These are phyloP conservation scores for Lasioglossum villosulum DNA, from an alignment of 2,888 invertebrate species.

Conservation along the genomic window DNA sequence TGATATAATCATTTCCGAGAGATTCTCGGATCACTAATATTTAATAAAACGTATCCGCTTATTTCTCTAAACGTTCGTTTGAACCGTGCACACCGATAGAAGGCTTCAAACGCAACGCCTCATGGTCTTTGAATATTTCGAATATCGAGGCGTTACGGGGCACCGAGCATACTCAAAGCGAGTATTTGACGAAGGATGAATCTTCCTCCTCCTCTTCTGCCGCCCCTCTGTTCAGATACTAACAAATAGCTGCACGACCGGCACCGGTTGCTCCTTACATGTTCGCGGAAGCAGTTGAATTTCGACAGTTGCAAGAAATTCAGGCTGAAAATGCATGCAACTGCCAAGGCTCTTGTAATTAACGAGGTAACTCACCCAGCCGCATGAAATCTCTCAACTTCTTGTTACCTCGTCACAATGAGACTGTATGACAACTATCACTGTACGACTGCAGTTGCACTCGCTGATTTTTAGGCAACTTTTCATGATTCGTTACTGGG, in stretches of 20 bases:
- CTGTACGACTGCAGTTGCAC: not conserved
- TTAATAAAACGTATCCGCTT: slow-evolving; percentile 8
- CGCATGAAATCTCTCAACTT: not conserved
- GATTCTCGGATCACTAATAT: not conserved
- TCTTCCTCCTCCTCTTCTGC: not conserved
- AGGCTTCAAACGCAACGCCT: slow-evolving; percentile 19
- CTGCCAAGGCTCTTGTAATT: not conserved
- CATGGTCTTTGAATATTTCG: slow-evolving; percentile 24
- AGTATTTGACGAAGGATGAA: slow-evolving; percentile 30
- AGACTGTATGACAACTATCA: not conserved
- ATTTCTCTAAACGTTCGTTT: slow-evolving; percentile 8
- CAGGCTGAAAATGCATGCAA: not conserved
- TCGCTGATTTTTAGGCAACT: not conserved
- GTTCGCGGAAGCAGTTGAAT: not conserved
- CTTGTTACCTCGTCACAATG: not conserved
- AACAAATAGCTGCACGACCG: slow-evolving; percentile 19
- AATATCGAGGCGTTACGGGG: slow-evolving; percentile 26
- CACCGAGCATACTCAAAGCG: slow-evolving; percentile 17
- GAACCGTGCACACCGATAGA: not conserved
- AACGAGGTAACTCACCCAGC: not conserved
- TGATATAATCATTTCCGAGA: not conserved
- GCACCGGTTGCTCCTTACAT: not conserved
- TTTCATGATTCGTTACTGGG: not conserved
- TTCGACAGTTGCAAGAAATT: not conserved
- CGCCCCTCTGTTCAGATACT: slow-evolving; percentile 4